Base-by-base conservation (phyloP, 2,113 vertebrate species). In the Syngnathus scovelli region DNA sequence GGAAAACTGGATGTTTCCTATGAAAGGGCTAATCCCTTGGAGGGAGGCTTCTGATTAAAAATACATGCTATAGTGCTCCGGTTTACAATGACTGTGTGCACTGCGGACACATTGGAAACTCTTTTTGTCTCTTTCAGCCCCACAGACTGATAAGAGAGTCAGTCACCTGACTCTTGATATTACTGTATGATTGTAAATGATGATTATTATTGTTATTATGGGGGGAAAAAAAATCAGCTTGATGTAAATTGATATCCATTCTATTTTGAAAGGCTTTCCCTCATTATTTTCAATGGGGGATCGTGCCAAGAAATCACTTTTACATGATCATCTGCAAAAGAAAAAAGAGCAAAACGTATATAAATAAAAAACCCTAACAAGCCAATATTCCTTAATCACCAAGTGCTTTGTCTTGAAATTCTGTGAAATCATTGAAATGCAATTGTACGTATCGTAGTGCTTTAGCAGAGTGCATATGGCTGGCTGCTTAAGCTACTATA, bases 241-340 rank as follows among this genome's bases (percentile, higher is more conserved):
- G 76, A 75, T 78, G 74, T 75, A 70, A 82, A 66, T 76, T 72
- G 70, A 87, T 82, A 77, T 81, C 67, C 68, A 69, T 69, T 90
- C 85, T 90, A 90, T 85, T 90, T 90, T 89, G 69, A 70, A 74
- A 74, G 83, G 82, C 59, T 51, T 84, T 67, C 94, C 93, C 94
- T 95, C 95, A 96, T 96, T 96, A 96, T 96, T 98, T 96, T 96
- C 92, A 96, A 96, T 98, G 95, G 94, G 94, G 90, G 93, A 83
- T 79, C 90, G 87, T 63, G 77, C 68, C 77, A 39, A 4, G n/a
- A 41, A 43, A 62, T 69, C 36, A 33, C n/a, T 78, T 80, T 80
- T 56, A 71, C 74, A 77, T 74, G 61, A 73, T 85, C 58, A 46
- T 75, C 54, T 75, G 77, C 69, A 78, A 79, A 75, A 71, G 71